Evolutionary conservation across 2,113 vertebrate species (phyloP).

Genomic region (Numida meleagris): DNA sequence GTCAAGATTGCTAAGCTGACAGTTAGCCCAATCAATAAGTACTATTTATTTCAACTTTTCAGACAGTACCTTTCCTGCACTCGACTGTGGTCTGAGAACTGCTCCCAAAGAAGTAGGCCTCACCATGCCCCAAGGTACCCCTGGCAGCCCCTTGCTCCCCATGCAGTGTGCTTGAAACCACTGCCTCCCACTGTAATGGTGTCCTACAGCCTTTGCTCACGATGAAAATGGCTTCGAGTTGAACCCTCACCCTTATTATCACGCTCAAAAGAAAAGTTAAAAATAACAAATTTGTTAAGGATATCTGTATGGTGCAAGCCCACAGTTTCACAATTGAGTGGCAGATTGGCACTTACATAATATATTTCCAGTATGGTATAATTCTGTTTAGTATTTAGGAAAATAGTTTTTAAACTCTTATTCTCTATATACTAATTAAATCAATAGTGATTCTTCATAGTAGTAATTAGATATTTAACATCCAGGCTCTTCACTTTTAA

Average conservation of each 20-base stretch:
- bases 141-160: neutral
- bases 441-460: neutral
- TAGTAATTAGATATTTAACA: neutral
- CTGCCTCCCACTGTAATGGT: neutral
- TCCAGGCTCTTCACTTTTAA: neutral
- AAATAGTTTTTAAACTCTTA: neutral
- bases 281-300: neutral
- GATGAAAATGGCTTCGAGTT: neutral
- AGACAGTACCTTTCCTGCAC: neutral
- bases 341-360: neutral
- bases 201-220: neutral
- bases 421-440: neutral
- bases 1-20: neutral
- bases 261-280: neutral
- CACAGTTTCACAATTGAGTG: neutral
- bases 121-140: neutral
- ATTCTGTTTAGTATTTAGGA: neutral
- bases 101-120: neutral
- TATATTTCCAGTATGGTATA: neutral
- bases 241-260: constrained; percentile 32
- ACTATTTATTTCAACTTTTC: neutral
- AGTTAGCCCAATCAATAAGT: neutral
- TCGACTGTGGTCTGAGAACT: neutral
- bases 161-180: neutral
- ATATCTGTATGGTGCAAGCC: neutral